These are phyloP conservation scores for Proteles cristata DNA, from an alignment of 2,113 vertebrate species.

Conservation along the genomic window DNA sequence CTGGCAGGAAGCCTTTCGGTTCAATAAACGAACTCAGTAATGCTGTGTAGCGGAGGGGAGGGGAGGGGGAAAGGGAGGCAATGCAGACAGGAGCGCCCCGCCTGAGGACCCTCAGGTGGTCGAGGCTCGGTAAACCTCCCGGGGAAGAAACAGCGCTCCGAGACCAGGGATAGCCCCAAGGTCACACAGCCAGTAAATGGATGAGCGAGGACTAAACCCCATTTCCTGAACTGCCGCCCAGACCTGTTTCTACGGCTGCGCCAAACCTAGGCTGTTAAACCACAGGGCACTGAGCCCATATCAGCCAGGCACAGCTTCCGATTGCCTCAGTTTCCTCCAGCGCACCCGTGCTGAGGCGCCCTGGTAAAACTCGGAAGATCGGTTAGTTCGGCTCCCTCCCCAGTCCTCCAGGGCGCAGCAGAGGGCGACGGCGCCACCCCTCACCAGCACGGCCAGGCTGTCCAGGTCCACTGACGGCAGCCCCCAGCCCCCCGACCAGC, in stretches of 20 bases:
- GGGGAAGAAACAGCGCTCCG: not conserved
- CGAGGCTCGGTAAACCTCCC: not conserved
- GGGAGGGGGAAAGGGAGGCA: not conserved
- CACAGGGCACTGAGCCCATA: not conserved
- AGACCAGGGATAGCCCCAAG: constrained; percentile 44
- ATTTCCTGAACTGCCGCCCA: not conserved
- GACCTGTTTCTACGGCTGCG: not conserved
- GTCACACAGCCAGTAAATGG: constrained; percentile 19
- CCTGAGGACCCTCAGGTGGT: not conserved
- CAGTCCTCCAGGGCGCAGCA: not conserved
- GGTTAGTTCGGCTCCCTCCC: constrained; percentile 15
- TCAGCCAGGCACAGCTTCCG: not conserved
- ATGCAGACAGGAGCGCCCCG: not conserved
- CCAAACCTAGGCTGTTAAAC: not conserved
- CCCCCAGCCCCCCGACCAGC: constrained; percentile 90
- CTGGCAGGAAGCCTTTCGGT: not conserved
- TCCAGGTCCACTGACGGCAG: constrained; percentile 87
- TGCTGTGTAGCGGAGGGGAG: not conserved
- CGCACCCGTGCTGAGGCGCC: not conserved
- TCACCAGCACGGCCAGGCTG: constrained; percentile 86
- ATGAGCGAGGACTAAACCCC: not conserved
- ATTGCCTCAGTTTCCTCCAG: constrained; percentile 54
- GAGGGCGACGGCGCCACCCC: constrained; percentile 49
- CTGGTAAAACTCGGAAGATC: not conserved
- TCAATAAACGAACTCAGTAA: not conserved